A percentile compares a stretch with the other conserved stretches of the same genome.
phyloP scores from a whole-genome alignment of 2,888 invertebrate species.

The Acronicta psi region DNA sequence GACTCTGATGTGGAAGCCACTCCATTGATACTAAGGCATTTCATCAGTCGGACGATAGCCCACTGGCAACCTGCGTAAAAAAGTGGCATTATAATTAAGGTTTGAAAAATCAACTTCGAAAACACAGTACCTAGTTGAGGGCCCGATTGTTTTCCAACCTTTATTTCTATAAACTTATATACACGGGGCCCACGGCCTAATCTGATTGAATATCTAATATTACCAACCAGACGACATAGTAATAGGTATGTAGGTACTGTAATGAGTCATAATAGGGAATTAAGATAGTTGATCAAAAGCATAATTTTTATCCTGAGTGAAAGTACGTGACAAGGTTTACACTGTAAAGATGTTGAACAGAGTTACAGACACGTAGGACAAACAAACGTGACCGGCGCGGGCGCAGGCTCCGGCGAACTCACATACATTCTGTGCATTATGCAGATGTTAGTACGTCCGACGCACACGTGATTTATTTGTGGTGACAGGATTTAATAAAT shows the following conservation, averaged over 20 bases:
- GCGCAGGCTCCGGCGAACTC: conserved; percentile 32
- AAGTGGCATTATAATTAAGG: neutral
- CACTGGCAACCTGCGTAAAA: conserved; percentile 71
- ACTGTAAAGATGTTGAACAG: conserved; percentile 45
- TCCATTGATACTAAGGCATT: conserved; percentile 80
- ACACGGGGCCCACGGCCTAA: too few species aligned
- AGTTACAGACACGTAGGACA: conserved; percentile 54
- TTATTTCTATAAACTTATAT: too few species aligned
- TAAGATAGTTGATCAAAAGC: conserved; percentile 21
- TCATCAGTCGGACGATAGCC: conserved; percentile 73
- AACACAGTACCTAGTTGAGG: neutral
- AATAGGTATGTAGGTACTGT: neutral
- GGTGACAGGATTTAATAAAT: conserved; percentile 27
- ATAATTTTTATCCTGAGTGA: conserved; percentile 43
- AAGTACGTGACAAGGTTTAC: conserved; percentile 63
- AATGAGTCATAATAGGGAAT: conserved; percentile 24
- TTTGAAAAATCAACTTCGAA: neutral
- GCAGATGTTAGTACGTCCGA: conserved; percentile 35
- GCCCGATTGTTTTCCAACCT: too few species aligned
- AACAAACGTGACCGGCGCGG: conserved; percentile 59
- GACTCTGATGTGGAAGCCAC: conserved; percentile 70
- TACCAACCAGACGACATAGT: too few species aligned
- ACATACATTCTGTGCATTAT: conserved; percentile 37
- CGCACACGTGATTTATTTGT: conserved; percentile 38
- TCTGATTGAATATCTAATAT: too few species aligned